Evolutionary conservation across 2,797 vertebrate genomes (phyloP).

Genomic region (Steatocranus sp.): DNA sequence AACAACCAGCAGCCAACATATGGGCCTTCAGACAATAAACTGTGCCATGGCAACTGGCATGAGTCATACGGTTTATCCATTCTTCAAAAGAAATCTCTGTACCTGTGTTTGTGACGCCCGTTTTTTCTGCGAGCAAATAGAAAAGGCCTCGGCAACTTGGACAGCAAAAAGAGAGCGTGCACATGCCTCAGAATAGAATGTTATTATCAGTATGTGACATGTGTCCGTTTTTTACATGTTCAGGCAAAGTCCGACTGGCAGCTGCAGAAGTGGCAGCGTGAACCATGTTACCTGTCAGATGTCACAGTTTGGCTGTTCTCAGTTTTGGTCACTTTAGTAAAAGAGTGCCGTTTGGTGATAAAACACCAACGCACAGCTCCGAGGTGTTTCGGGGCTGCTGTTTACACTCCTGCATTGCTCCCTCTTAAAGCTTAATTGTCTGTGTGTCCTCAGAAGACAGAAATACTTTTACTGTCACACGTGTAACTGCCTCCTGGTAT

Average conservation of each 20-base stretch:
- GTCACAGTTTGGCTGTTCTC: neutral
- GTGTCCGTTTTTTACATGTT: accelerated
- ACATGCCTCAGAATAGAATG: neutral
- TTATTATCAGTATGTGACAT: neutral
- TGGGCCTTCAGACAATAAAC: neutral
- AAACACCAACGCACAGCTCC: neutral
- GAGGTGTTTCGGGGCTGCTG: accelerated
- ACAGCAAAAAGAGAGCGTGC: neutral
- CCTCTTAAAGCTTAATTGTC: neutral
- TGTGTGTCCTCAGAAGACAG: neutral
- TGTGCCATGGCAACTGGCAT: neutral
- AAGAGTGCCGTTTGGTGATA: accelerated
- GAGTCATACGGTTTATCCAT: neutral
- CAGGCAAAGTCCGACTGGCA: neutral
- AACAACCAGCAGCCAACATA: neutral
- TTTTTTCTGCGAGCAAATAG: neutral
- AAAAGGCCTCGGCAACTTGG: neutral
- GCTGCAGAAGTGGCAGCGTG: neutral
- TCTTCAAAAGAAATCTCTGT: neutral
- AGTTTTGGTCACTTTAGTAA: neutral
- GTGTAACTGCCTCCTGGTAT: neutral
- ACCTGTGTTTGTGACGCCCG: neutral
- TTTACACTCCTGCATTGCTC: neutral
- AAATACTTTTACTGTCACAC: neutral
- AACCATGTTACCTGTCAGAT: neutral